Conservation (phyloP, 2,113 vertebrate genomes). For the Sitta europaea region DNA sequence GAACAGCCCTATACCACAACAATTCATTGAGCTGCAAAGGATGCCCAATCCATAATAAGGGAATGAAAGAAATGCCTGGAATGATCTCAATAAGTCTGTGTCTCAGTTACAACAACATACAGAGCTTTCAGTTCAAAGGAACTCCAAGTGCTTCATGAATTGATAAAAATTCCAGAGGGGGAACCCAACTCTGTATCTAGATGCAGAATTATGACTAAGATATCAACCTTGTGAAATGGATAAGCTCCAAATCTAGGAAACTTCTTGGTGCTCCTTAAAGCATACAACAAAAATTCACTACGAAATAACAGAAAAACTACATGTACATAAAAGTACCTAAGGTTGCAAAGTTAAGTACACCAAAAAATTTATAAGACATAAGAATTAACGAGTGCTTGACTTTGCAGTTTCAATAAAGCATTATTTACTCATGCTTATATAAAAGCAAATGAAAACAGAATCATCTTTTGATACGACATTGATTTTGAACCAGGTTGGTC, state of each 20-base stretch:
- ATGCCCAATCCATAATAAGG: background rate
- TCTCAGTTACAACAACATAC: background rate
- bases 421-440: background rate
- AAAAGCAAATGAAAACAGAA: background rate
- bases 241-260: background rate
- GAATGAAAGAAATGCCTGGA: conserved; percentile 32
- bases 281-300: background rate
- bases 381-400: background rate
- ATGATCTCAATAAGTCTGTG: background rate
- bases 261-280: background rate
- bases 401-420: background rate
- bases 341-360: background rate
- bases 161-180: background rate
- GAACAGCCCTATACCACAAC: background rate
- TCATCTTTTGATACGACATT: background rate
- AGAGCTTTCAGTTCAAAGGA: background rate
- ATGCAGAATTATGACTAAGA: background rate
- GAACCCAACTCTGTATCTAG: background rate
- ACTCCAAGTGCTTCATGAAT: background rate
- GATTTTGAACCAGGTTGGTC: background rate
- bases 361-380: background rate
- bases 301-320: background rate
- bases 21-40: background rate
- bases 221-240: background rate
- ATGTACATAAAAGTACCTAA: background rate